Percentiles rank a stretch among this genome's conserved stretches.
Conservation (phyloP, 1,140 invertebrate species). For the Hypothenemus hampei region DNA sequence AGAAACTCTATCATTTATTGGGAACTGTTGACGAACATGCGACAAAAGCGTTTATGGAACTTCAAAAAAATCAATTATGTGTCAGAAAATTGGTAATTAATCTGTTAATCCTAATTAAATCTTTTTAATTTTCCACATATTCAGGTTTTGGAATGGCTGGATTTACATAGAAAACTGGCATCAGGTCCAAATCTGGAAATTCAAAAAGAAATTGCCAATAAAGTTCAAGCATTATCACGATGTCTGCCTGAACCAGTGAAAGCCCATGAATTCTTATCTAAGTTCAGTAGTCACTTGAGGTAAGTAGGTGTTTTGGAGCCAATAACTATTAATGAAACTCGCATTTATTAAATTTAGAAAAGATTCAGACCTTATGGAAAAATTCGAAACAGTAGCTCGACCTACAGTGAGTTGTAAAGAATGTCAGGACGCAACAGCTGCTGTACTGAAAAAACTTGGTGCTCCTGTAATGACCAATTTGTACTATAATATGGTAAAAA, state of each 20-base stretch:
- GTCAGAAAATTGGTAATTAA: conserved; percentile 68
- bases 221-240: conserved; percentile 53
- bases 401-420: conserved; percentile 86
- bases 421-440: conserved; percentile 76
- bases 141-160: conserved; percentile 67
- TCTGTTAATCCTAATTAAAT: neutral
- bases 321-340: neutral
- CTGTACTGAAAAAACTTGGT: conserved; percentile 89
- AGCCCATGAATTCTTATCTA: conserved; percentile 84
- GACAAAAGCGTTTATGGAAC: conserved; percentile 90
- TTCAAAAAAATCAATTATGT: conserved; percentile 87
- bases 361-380: conserved; percentile 70
- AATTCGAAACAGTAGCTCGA: conserved; percentile 81
- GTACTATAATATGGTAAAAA: conserved; percentile 91
- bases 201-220: conserved; percentile 58
- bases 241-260: conserved; percentile 92
- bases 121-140: neutral
- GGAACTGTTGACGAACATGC: conserved; percentile 93
- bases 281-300: conserved; percentile 78
- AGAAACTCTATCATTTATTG: conserved; percentile 86
- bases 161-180: conserved; percentile 65
- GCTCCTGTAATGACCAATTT: conserved; percentile 90
- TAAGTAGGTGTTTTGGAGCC: conserved; percentile 36
- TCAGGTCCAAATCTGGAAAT: conserved; percentile 58
- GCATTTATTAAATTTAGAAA: conserved; percentile 33